Evolutionary conservation across 1,140 invertebrate species (phyloP).

Genomic region (Oryzaephilus surinamensis): DNA sequence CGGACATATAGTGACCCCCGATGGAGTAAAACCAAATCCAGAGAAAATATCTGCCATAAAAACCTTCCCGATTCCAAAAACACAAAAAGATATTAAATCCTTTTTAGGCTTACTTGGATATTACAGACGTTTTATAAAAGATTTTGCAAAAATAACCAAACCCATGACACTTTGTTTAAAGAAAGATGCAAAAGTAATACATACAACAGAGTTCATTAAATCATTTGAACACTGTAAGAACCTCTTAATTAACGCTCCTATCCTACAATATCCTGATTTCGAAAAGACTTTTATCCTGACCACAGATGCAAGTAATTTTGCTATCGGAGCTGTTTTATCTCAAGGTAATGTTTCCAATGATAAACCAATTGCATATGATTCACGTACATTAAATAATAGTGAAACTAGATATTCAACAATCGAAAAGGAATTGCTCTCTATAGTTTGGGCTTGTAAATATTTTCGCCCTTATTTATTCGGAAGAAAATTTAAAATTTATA

Average conservation of each 20-base stretch:
- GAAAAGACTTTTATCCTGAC: conserved; percentile 27
- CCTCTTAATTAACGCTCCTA: conserved; percentile 31
- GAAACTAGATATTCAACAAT: conserved; percentile 28
- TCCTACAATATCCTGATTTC: conserved; percentile 34
- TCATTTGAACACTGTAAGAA: conserved; percentile 26
- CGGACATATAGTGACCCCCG: conserved; percentile 10
- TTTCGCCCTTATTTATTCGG: conserved; percentile 36
- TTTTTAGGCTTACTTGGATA: conserved; percentile 5
- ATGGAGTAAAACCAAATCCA: conserved; percentile 14
- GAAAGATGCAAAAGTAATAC: conserved; percentile 10
- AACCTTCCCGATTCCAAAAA: conserved; percentile 12
- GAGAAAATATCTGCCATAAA: conserved; percentile 13
- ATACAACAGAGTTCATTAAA: conserved; percentile 6
- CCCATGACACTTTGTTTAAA: conserved; percentile 16
- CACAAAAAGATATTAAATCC: conserved; percentile 12
- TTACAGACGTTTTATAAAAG: conserved; percentile 17
- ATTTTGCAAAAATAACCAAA: conserved; percentile 19
- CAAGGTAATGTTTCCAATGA: conserved; percentile 22
- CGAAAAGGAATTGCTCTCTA: conserved; percentile 42
- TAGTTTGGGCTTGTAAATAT: conserved; percentile 38
- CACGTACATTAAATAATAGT: conserved; percentile 15
- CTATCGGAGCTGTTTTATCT: conserved; percentile 28
- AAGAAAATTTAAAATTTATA: conserved; percentile 27
- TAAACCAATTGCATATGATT: conserved; percentile 24
- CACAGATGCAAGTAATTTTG: conserved; percentile 31